Evolutionary conservation across 2,113 vertebrate species (phyloP).

Genomic region (Macroglossus sobrinus): DNA sequence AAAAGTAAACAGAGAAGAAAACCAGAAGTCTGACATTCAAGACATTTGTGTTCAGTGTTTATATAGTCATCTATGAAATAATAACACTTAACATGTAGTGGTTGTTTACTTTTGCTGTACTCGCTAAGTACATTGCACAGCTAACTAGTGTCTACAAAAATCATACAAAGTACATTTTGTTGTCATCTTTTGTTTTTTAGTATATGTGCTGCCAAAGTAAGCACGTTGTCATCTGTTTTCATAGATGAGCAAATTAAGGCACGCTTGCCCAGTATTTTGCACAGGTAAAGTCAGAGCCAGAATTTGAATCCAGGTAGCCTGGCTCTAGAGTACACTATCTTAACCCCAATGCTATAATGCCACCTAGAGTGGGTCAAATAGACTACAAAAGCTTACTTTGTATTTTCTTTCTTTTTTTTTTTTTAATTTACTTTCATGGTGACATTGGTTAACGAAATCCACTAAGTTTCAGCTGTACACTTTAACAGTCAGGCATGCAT

Average conservation of each 20-base stretch:
- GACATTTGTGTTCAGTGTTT: background rate
- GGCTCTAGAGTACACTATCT: background rate
- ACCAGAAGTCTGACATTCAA: background rate
- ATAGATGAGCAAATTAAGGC: background rate
- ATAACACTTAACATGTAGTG: background rate
- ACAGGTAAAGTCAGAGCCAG: background rate
- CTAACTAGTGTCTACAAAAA: background rate
- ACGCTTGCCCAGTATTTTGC: background rate
- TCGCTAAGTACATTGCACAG: background rate
- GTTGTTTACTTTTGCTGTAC: background rate
- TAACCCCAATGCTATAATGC: background rate
- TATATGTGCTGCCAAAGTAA: too few species aligned
- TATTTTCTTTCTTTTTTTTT: background rate
- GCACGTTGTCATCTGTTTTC: background rate
- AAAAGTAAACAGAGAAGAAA: background rate
- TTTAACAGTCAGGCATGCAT: too few species aligned
- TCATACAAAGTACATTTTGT: background rate
- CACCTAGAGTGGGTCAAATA: background rate
- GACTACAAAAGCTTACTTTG: background rate
- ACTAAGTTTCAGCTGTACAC: too few species aligned
- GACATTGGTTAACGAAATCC: too few species aligned
- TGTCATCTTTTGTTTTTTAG: background rate
- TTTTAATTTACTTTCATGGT: too few species aligned
- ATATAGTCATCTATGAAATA: background rate
- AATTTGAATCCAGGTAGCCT: background rate